A percentile compares a stretch with the other conserved stretches of the same genome.
Conservation (phyloP, 1,140 invertebrate genomes). For the Ostrea denselamellosa region DNA sequence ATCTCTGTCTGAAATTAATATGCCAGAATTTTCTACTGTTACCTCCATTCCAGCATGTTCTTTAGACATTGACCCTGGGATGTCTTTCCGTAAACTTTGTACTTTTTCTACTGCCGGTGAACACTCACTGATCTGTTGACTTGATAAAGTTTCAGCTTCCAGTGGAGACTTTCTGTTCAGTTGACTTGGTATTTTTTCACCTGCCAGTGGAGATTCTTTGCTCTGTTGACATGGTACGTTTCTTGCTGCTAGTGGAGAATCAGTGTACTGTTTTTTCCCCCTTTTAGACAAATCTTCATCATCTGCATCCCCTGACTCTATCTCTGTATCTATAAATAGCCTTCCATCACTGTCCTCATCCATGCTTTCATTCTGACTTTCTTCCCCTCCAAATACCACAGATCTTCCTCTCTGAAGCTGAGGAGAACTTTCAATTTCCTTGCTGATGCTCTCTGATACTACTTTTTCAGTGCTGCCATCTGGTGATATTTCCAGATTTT, state of each 20-base stretch:
- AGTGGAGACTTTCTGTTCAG: background rate
- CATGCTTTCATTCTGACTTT: conserved; percentile 30
- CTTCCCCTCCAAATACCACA: background rate
- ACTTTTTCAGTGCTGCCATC: background rate
- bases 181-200: background rate
- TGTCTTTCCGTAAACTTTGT: background rate
- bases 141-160: too few species aligned
- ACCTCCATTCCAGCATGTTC: background rate
- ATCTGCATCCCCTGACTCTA: background rate
- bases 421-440: background rate
- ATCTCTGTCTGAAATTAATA: background rate
- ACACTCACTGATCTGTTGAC: too few species aligned
- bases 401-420: background rate
- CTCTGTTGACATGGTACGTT: background rate
- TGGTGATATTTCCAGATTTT: background rate
- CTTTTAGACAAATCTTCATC: conserved; percentile 2
- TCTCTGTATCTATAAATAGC: conserved; percentile 1
- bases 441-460: background rate
- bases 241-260: background rate
- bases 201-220: background rate
- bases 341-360: conserved; percentile 27
- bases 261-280: background rate
- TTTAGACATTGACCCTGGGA: background rate
- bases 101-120: background rate
- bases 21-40: background rate